Percentiles rank a stretch among this genome's conserved stretches.
phyloP scores from a whole-genome alignment of 2,113 vertebrate species.

The Thamnophis sirtalis region DNA sequence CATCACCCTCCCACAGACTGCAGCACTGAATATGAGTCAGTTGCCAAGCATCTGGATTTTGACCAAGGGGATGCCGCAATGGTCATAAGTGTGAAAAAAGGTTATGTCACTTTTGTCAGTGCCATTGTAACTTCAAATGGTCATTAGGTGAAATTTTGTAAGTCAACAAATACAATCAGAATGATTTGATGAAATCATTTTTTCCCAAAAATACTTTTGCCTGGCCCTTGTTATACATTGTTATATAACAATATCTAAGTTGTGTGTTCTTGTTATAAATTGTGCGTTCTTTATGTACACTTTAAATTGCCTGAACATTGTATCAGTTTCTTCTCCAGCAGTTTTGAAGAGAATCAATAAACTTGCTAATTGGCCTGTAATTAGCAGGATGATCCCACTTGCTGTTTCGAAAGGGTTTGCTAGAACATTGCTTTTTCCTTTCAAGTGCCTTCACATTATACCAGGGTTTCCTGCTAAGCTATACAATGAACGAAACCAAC shows the following conservation, averaged over 20 bases:
- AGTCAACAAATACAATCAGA: neutral
- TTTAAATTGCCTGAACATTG: neutral
- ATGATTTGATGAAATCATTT: neutral
- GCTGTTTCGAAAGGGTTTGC: neutral
- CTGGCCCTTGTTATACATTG: neutral
- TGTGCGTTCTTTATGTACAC: neutral
- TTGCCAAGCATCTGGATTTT: neutral
- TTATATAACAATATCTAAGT: neutral
- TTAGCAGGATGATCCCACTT: neutral
- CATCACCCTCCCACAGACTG: no score
- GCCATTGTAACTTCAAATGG: neutral
- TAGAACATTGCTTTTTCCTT: neutral
- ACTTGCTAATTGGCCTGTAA: conserved; percentile 2
- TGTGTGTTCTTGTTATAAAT: neutral
- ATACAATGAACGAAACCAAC: neutral
- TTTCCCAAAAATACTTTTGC: neutral
- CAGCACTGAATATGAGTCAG: no score
- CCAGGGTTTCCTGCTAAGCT: neutral
- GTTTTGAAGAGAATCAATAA: conserved; percentile 12
- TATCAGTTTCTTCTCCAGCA: neutral
- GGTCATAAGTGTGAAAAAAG: neutral
- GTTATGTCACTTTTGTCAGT: neutral
- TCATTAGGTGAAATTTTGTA: neutral
- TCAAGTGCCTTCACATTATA: neutral
- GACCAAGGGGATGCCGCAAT: neutral